phyloP scores from a whole-genome alignment of 2,113 vertebrate species.

The Oriolus oriolus region DNA sequence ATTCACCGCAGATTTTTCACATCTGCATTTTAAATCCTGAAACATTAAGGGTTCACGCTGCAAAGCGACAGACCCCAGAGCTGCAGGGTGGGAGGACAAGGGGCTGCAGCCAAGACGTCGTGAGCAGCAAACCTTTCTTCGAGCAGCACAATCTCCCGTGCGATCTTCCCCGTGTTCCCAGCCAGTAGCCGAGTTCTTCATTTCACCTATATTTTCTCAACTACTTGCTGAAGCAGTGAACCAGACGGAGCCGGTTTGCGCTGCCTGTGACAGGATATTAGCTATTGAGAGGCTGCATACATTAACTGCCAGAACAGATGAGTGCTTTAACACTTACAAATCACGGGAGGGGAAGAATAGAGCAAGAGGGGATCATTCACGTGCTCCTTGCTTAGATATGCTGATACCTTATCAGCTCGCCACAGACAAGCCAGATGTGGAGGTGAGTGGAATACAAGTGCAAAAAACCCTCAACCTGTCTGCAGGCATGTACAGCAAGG shows the following conservation, averaged over 20 bases:
- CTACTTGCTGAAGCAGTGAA: constrained; percentile 34
- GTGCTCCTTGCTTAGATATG: constrained; percentile 42
- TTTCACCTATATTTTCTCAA: constrained; percentile 37
- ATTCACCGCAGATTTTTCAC: not conserved
- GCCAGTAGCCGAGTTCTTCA: not conserved
- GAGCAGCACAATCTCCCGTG: not conserved
- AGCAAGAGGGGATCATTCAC: constrained; percentile 51
- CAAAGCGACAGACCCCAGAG: not conserved
- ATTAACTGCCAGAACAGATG: constrained; percentile 59
- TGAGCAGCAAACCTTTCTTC: not conserved
- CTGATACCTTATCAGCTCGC: constrained; percentile 62
- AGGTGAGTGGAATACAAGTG: constrained; percentile 17
- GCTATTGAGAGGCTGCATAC: constrained; percentile 60
- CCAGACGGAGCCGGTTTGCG: constrained; percentile 50
- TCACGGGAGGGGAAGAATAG: constrained; percentile 25
- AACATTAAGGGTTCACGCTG: not conserved
- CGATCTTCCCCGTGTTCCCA: not conserved
- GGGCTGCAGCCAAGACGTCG: not conserved
- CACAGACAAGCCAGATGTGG: constrained; percentile 61
- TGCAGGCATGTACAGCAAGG: not conserved
- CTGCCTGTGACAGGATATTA: constrained; percentile 63
- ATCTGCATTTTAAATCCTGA: constrained; percentile 23
- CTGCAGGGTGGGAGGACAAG: not conserved
- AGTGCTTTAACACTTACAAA: constrained; percentile 59
- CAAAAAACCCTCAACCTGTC: not conserved